phyloP scores from a whole-genome alignment of 1,140 invertebrate genomes.

The Coptotermes formosanus region DNA sequence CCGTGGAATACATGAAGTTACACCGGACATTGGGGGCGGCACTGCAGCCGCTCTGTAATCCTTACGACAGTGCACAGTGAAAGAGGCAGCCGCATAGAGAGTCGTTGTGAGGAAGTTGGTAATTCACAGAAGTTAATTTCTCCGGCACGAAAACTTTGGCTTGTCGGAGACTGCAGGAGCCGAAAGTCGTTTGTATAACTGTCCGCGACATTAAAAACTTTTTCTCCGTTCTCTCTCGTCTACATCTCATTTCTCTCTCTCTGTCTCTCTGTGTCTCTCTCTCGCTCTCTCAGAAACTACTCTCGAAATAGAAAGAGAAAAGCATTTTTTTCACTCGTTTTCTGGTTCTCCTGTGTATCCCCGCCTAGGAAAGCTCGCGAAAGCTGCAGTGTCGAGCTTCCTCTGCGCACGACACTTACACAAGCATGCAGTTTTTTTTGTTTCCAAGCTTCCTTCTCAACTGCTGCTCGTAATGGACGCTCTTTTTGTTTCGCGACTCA shows the following conservation, averaged over 20 bases:
- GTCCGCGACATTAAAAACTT: background rate
- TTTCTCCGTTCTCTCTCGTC: background rate
- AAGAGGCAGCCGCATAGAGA: background rate
- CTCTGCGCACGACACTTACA: background rate
- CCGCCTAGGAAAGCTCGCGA: background rate
- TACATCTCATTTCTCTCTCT: background rate
- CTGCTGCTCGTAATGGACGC: background rate
- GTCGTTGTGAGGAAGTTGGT: background rate
- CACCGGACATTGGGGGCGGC: background rate
- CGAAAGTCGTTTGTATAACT: background rate
- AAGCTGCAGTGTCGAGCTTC: background rate
- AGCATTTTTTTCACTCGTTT: background rate
- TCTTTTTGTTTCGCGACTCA: background rate
- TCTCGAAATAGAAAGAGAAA: background rate
- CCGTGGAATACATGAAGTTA: background rate
- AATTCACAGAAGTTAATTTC: background rate
- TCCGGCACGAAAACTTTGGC: background rate
- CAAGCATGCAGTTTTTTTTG: background rate
- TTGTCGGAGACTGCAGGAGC: background rate
- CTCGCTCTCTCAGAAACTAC: background rate
- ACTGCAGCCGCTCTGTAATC: background rate
- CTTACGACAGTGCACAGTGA: background rate
- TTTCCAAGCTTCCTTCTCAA: background rate
- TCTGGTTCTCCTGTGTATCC: background rate
- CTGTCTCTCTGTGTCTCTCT: background rate